Evolutionary conservation across 2,888 invertebrate genomes (phyloP).

Genomic region (Erynnis tages): DNA sequence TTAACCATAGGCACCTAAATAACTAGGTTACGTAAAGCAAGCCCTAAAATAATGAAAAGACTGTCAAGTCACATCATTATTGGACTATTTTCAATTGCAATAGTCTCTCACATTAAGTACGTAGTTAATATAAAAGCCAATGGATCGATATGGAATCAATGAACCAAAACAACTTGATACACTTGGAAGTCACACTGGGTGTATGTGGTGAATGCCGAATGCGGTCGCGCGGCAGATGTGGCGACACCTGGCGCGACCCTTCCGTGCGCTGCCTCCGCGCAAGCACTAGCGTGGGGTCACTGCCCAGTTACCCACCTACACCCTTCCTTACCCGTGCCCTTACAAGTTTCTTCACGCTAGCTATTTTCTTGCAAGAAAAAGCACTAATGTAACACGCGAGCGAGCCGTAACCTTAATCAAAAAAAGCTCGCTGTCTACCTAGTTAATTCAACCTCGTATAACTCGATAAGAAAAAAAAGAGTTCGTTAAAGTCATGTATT

Average conservation of each 20-base stretch:
- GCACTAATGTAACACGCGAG: constrained; percentile 68
- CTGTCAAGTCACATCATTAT: too few relatives aligned
- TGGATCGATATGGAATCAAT: constrained; percentile 36
- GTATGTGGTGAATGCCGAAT: constrained; percentile 45
- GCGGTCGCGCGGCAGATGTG: constrained; percentile 74
- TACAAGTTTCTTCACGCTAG: constrained; percentile 48
- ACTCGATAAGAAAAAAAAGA: constrained; percentile 13
- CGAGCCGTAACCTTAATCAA: constrained; percentile 60
- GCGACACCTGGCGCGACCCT: constrained; percentile 78
- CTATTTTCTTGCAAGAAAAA: constrained; percentile 49
- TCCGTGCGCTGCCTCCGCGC: constrained; percentile 58
- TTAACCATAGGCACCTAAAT: too few relatives aligned
- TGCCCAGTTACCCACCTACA: constrained; percentile 79
- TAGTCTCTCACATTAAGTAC: not conserved
- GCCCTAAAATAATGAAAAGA: too few relatives aligned
- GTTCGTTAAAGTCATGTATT: constrained; percentile 24
- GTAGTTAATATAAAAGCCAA: not conserved
- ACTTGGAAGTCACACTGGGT: constrained; percentile 52
- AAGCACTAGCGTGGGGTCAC: constrained; percentile 60
- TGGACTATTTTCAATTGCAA: too few relatives aligned
- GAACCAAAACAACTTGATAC: constrained; percentile 59
- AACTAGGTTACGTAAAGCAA: too few relatives aligned
- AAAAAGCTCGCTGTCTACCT: constrained; percentile 44
- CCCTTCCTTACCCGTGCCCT: constrained; percentile 60
- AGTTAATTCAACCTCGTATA: constrained; percentile 21